phyloP scores from a whole-genome alignment of 2,113 vertebrate genomes.

The Bambusicola thoracicus region DNA sequence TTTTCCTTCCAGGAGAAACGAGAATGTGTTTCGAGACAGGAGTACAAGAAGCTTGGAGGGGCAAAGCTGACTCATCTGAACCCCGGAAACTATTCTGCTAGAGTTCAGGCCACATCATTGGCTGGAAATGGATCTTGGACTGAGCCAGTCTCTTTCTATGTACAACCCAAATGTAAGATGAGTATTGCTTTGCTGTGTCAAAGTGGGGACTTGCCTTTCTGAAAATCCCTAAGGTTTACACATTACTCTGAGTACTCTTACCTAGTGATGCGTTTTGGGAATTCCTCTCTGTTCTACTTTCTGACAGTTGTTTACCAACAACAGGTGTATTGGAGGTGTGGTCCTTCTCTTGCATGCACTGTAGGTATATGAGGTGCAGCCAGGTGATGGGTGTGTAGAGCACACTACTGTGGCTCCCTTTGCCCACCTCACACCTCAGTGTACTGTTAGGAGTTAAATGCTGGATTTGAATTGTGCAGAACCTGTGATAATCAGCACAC shows the following conservation, averaged over 20 bases:
- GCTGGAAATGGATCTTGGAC: conserved; percentile 98
- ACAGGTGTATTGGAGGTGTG: not conserved
- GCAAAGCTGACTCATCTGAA: conserved; percentile 87
- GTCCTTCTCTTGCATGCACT: not conserved
- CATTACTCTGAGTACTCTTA: not conserved
- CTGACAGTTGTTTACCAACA: not conserved
- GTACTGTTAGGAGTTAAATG: not conserved
- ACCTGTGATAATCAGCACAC: not conserved
- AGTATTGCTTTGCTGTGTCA: not conserved
- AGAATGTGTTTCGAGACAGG: conserved; percentile 91
- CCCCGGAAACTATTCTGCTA: conserved; percentile 92
- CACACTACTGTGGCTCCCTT: not conserved
- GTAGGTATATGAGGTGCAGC: not conserved
- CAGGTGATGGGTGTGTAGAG: not conserved
- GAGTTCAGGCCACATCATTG: conserved; percentile 91
- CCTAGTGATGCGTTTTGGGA: not conserved
- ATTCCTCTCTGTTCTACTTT: not conserved
- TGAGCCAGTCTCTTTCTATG: conserved; percentile 89
- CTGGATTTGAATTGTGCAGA: not conserved
- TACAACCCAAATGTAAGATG: conserved; percentile 90
- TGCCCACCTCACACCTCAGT: not conserved
- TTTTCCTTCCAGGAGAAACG: conserved; percentile 81
- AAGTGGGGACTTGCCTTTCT: not conserved
- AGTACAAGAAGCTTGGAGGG: conserved; percentile 88
- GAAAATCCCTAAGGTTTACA: not conserved